Conservation (phyloP, 2,888 invertebrate genomes). For the Thumatha senex region DNA sequence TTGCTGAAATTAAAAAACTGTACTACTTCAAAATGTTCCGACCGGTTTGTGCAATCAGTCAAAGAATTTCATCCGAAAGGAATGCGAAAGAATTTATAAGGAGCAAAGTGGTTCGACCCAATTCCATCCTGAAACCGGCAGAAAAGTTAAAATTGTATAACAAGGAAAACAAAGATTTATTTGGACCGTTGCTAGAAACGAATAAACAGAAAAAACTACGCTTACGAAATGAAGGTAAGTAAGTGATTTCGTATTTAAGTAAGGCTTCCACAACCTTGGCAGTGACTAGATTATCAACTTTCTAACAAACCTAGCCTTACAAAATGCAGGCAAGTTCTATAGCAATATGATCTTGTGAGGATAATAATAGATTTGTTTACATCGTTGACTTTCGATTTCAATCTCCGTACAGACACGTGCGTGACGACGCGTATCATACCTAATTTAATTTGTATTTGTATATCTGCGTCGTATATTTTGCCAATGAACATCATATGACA, state of each 20-base stretch:
- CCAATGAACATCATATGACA: conserved; percentile 78
- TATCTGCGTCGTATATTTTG: conserved; percentile 41
- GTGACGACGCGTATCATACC: conserved; percentile 18
- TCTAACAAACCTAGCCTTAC: conserved; percentile 27
- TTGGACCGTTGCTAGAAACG: conserved; percentile 77
- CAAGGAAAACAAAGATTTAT: conserved; percentile 77
- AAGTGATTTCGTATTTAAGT: conserved; percentile 43
- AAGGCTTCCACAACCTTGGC: conserved; percentile 58
- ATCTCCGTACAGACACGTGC: conserved; percentile 24
- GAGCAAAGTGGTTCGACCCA: conserved; percentile 68
- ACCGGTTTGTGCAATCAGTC: conserved; percentile 58
- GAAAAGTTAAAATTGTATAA: conserved; percentile 73
- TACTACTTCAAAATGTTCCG: conserved; percentile 53
- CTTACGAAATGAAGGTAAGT: conserved; percentile 68
- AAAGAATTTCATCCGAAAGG: conserved; percentile 51
- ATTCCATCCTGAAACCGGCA: conserved; percentile 70
- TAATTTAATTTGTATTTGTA: conserved; percentile 10
- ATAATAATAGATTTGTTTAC: conserved; percentile 39
- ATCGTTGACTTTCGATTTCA: conserved; percentile 46
- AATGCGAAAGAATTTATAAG: conserved; percentile 62
- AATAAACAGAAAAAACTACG: conserved; percentile 70
- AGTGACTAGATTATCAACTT: conserved; percentile 41
- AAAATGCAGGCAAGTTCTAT: conserved; percentile 3
- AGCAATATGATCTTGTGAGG: conserved; percentile 17
- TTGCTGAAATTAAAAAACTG: background rate